phyloP scores from a whole-genome alignment of 2,797 vertebrate genomes.

The Propithecus perrieri region DNA sequence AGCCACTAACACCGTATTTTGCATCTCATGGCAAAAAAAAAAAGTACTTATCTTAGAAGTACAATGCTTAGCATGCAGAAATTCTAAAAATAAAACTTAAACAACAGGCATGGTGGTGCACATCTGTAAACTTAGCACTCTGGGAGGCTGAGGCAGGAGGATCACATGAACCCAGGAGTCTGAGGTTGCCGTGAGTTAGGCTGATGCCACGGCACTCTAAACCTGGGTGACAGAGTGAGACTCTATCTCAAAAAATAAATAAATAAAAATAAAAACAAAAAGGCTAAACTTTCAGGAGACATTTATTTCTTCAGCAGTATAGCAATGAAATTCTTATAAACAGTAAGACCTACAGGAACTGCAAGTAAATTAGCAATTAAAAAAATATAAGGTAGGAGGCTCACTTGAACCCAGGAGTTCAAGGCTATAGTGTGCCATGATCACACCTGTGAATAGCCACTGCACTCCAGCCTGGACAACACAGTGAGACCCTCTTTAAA shows the following conservation, averaged over 20 bases:
- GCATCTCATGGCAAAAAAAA: conserved; percentile 53
- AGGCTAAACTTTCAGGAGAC: conserved; percentile 68
- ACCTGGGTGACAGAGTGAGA: too few species aligned
- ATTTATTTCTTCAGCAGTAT: conserved; percentile 73
- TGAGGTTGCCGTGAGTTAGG: too few species aligned
- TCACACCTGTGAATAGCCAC: neutral
- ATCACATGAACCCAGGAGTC: too few species aligned
- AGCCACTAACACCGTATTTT: conserved; percentile 61
- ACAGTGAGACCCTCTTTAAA: neutral
- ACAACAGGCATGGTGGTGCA: too few species aligned
- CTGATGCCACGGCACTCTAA: too few species aligned
- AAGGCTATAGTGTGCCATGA: neutral
- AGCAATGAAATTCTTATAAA: conserved; percentile 74
- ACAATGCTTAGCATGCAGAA: conserved; percentile 76
- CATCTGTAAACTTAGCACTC: too few species aligned
- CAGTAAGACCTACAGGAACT: conserved; percentile 70
- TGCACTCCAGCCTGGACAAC: neutral
- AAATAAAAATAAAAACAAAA: conserved; percentile 82
- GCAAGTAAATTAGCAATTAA: conserved; percentile 80
- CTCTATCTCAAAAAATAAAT: neutral
- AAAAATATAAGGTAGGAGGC: conserved; percentile 33
- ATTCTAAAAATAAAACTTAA: conserved; percentile 82
- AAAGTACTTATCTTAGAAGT: conserved; percentile 66
- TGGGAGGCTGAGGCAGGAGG: too few species aligned
- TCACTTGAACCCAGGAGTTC: neutral